These are phyloP conservation scores for Amphimallon solstitiale DNA, from an alignment of 2,888 invertebrate species.

Conservation along the genomic window DNA sequence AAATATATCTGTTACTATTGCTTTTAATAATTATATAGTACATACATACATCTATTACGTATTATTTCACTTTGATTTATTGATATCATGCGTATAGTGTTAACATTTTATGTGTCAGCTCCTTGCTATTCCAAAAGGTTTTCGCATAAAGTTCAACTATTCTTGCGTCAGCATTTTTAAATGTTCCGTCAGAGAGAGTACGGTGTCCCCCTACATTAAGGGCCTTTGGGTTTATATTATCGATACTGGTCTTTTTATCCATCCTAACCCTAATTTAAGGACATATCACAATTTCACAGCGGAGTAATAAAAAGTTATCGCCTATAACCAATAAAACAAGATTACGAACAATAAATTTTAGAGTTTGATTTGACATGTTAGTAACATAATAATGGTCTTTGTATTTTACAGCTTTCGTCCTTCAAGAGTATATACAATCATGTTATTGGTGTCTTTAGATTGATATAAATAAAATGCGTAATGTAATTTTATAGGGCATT, in stretches of 20 bases:
- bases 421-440: not conserved
- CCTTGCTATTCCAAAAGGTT: not conserved
- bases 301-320: conserved; percentile 29
- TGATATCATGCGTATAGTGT: too few relatives aligned
- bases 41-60: too few relatives aligned
- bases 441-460: too few relatives aligned
- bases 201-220: not conserved
- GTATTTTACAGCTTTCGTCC: conserved; percentile 15
- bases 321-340: conserved; percentile 26
- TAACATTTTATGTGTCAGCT: not conserved
- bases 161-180: conserved; percentile 13
- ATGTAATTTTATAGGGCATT: too few relatives aligned
- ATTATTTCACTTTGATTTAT: too few relatives aligned
- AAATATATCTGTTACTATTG: too few relatives aligned
- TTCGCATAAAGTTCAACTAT: not conserved
- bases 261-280: conserved; percentile 10
- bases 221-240: conserved; percentile 1
- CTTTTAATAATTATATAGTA: too few relatives aligned
- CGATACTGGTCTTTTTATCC: not conserved
- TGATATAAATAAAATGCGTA: too few relatives aligned
- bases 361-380: conserved; percentile 26
- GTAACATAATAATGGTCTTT: conserved; percentile 23
- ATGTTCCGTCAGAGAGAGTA: not conserved
- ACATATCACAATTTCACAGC: conserved; percentile 19
- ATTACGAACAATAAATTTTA: conserved; percentile 32